Percentiles rank a stretch among this genome's conserved stretches.
Evolutionary conservation across 2,797 vertebrate genomes (phyloP).

Genomic region (Scleropages formosus): DNA sequence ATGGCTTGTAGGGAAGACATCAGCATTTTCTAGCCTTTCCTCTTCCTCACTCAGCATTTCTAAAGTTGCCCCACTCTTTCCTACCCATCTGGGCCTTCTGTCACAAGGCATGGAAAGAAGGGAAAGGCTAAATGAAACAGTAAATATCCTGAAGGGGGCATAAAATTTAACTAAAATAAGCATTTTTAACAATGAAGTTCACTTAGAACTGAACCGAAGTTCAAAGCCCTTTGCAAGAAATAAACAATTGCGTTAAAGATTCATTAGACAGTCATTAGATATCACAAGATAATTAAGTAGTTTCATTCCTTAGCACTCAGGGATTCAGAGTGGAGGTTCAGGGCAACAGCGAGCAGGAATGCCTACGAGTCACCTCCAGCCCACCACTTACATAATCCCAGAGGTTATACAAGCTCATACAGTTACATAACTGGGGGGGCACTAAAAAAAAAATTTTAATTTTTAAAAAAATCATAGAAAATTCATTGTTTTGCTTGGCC

Average conservation of each 20-base stretch:
- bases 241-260: neutral
- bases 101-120: slow-evolving; percentile 1
- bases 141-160: no score
- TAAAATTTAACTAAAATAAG: no score
- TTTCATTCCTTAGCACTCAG: neutral
- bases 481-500: neutral
- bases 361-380: neutral
- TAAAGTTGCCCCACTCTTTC: neutral
- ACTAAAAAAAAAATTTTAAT: no score
- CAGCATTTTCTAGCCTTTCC: neutral
- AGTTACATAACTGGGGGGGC: slow-evolving; percentile 22
- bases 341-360: neutral
- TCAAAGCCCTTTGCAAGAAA: neutral
- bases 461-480: neutral
- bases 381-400: slow-evolving; percentile 21
- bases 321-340: neutral
- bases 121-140: slow-evolving; percentile 5
- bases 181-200: neutral
- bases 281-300: neutral
- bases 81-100: neutral
- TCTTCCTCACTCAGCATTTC: neutral
- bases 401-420: slow-evolving; percentile 28
- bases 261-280: neutral
- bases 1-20: neutral
- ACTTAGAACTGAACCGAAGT: neutral